Base-by-base conservation (phyloP, 2,113 vertebrate species). In the Seriola aureovittata region DNA sequence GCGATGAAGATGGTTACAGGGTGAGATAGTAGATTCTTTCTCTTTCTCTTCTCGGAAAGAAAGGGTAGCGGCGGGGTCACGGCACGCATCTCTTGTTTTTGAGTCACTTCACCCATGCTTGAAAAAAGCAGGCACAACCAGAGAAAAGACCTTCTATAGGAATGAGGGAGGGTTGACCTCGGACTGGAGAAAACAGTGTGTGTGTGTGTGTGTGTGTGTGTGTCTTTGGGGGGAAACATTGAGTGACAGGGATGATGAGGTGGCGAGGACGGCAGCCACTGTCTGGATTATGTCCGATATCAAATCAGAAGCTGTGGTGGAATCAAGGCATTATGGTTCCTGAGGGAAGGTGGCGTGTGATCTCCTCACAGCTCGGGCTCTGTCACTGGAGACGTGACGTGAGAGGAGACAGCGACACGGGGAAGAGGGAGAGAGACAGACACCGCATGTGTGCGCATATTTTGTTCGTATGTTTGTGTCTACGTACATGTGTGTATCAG, bases 241-340 rank as follows among this genome's bases (percentile, higher is more conserved):
- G 72, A 88, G 63, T 85, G 85, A 87, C 75, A 71, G 78, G 63
- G 50, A 73, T 85, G 87, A 86, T 83, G 85, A 81, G 69, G 65
- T 66, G 80, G 34, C 3, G 52, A 83, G 59, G 66, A 36, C 65
- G 78, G 83, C 70, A 78, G 81, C 17, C 16, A 54, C 81, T 75
- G 88, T 89, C 85, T 83, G 86, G 88, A 90, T 93, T 85, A 78
- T 55, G 77, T 88, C 81, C 29, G 70, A 75, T 89, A 85, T 91
- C 67, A 70, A 88, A 90, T 88, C 78, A 67, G 48, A 74, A 62
- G 60, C 81, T 68, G 84, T 48, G 11, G 68, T 34, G 65, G 85
- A 80, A 84, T 76, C 16, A 17, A 86, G 80, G 84, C 70, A 80
- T 66, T 59, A 11, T 54, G 78, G 67, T 8, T 78, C 82, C 89